Evolutionary conservation across 2,888 invertebrate genomes (phyloP).

Genomic region (Rhagonycha fulva): DNA sequence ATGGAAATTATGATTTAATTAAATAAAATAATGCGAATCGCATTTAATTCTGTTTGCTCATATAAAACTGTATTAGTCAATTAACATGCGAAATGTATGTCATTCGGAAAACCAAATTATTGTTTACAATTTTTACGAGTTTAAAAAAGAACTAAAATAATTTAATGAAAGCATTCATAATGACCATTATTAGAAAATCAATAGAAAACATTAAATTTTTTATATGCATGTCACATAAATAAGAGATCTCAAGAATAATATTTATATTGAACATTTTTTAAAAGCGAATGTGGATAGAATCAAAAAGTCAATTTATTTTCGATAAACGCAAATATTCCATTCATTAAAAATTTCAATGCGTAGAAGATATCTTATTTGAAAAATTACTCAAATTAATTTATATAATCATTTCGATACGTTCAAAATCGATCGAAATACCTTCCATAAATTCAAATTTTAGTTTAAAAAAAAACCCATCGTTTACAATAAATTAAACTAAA

Average conservation of each 20-base stretch:
- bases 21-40: background rate
- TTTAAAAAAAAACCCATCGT: background rate
- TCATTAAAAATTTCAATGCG: background rate
- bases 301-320: background rate
- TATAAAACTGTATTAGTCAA: background rate
- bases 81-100: background rate
- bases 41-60: background rate
- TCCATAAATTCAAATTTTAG: background rate
- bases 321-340: background rate
- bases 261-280: background rate
- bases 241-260: background rate
- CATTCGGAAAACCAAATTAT: background rate
- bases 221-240: background rate
- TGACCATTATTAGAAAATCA: too few relatives aligned
- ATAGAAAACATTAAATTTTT: too few relatives aligned
- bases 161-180: too few relatives aligned
- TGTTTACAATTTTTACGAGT: background rate
- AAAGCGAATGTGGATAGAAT: background rate
- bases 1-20: background rate
- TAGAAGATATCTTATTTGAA: background rate
- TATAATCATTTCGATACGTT: background rate
- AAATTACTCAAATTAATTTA: background rate
- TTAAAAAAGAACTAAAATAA: too few relatives aligned
- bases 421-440: background rate
- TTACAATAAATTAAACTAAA: background rate